Evolutionary conservation across 2,888 invertebrate species (phyloP).

Genomic region (Ophonus ardosiacus): DNA sequence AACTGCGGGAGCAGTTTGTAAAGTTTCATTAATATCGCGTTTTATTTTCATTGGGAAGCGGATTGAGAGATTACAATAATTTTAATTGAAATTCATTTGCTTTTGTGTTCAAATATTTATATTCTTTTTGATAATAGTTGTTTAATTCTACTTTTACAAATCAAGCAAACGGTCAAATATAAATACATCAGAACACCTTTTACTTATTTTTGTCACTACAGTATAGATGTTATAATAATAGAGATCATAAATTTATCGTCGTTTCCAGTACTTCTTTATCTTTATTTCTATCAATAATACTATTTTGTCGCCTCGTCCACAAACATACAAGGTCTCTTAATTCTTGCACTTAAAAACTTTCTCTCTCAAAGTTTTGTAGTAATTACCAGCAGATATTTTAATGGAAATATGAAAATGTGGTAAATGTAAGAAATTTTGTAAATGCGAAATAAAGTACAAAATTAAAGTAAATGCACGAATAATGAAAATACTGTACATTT

Average conservation of each 20-base stretch:
- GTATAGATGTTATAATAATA: background rate
- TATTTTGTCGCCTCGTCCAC: no score
- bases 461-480: no score
- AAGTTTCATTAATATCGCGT: background rate
- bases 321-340: no score
- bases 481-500: no score
- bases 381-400: no score
- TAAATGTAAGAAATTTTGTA: no score
- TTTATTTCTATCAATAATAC: no score
- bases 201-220: background rate
- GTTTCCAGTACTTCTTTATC: no score
- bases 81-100: slow-evolving; percentile 22
- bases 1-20: background rate
- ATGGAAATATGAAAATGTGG: no score
- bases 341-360: no score
- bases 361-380: no score
- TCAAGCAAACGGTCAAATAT: background rate
- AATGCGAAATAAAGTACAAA: no score
- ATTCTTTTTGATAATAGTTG: background rate
- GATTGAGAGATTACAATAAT: background rate
- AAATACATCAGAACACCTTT: background rate
- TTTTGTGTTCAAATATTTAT: background rate
- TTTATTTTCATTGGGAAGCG: background rate
- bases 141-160: background rate
- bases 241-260: background rate